Percentiles rank a stretch among this genome's conserved stretches.
These are phyloP conservation scores for Loripinus fragilis DNA, from an alignment of 2,888 invertebrate species.

Conservation along the genomic window DNA sequence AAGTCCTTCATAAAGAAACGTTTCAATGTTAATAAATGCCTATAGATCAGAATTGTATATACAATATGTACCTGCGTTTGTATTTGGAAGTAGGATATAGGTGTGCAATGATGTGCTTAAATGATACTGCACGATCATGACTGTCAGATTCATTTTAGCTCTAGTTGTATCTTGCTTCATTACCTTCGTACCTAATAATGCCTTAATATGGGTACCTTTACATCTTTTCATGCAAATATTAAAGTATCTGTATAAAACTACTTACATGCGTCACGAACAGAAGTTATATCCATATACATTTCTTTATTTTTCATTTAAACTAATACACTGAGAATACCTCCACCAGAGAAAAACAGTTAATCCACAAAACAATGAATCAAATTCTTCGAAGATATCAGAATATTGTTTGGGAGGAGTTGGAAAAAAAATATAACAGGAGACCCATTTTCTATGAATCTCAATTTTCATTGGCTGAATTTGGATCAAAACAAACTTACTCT, in stretches of 20 bases:
- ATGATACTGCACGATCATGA: no score
- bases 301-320: neutral
- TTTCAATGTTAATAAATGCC: no score
- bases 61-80: no score
- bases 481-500: slow-evolving; percentile 14
- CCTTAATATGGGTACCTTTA: no score
- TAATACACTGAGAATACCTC: neutral
- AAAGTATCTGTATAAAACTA: neutral
- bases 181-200: no score
- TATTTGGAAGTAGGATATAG: no score
- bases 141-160: no score
- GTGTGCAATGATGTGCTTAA: no score
- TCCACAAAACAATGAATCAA: slow-evolving; percentile 6
- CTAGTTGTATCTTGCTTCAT: no score
- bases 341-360: slow-evolving; percentile 4
- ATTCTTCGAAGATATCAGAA: slow-evolving; percentile 13
- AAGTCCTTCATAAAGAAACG: no score
- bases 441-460: slow-evolving; percentile 5
- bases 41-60: no score
- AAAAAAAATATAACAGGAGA: neutral
- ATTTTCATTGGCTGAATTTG: slow-evolving; percentile 17
- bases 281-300: slow-evolving; percentile 3
- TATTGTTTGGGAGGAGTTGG: slow-evolving; percentile 15
- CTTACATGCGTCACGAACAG: neutral
- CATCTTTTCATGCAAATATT: no score